phyloP scores from a whole-genome alignment of 2,888 invertebrate genomes.

The Caenorhabditis afra region DNA sequence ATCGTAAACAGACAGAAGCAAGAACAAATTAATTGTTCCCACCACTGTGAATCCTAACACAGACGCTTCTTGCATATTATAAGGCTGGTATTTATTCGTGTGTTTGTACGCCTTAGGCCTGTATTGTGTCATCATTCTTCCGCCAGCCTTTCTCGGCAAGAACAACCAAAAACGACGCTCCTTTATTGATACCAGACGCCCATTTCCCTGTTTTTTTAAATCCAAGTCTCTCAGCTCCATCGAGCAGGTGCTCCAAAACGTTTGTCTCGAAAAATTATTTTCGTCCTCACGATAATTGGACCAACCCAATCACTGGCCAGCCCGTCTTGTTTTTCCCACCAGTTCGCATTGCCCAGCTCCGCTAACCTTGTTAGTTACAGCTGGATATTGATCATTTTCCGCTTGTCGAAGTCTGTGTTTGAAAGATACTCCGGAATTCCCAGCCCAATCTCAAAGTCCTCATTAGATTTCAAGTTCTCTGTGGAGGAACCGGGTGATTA shows the following conservation, averaged over 20 bases:
- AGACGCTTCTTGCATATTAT: slow-evolving; percentile 7
- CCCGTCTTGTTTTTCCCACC: too few species aligned
- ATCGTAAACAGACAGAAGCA: slow-evolving; percentile 25
- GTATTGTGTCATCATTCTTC: slow-evolving; percentile 19
- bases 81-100: slow-evolving; percentile 28
- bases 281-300: too few species aligned
- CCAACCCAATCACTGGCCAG: too few species aligned
- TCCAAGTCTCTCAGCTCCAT: neutral
- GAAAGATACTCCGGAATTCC: too few species aligned
- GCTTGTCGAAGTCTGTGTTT: too few species aligned
- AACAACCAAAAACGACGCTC: slow-evolving; percentile 21
- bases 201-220: neutral
- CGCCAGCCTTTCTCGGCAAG: neutral
- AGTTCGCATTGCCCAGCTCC: too few species aligned
- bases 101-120: slow-evolving; percentile 10
- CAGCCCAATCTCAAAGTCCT: too few species aligned
- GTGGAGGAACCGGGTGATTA: neutral
- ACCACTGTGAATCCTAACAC: neutral
- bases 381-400: too few species aligned
- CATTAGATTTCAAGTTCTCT: too few species aligned
- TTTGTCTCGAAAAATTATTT: too few species aligned
- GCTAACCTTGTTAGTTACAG: too few species aligned
- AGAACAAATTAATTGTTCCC: slow-evolving; percentile 18
- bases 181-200: slow-evolving; percentile 40
- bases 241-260: neutral